A percentile compares a stretch with the other conserved stretches of the same genome.
Conservation (phyloP, 2,797 vertebrate species). For the Anguilla obscura region DNA sequence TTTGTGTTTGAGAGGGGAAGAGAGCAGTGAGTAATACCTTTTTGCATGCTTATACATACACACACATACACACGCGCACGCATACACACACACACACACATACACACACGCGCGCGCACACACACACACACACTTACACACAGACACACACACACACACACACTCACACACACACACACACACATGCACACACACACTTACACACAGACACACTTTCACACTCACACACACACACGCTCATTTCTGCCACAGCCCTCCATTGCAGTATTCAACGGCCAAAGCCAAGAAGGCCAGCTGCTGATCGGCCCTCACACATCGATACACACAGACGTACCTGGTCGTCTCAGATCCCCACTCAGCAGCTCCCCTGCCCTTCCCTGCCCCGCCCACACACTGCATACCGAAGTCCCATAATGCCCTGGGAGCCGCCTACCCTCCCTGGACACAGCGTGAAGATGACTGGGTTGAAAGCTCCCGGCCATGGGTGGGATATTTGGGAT, state of each 20-base stretch:
- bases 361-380: not conserved
- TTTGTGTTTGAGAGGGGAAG: constrained; percentile 20
- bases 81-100: not conserved
- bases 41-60: not conserved
- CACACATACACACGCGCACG: constrained; percentile 21
- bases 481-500: not conserved
- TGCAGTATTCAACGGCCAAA: constrained; percentile 40
- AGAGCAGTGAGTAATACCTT: constrained; percentile 21
- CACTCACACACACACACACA: not conserved
- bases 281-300: constrained; percentile 27
- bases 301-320: not conserved
- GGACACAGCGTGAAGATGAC: not conserved
- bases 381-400: not conserved
- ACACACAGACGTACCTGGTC: not conserved
- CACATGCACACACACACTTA: constrained; percentile 24
- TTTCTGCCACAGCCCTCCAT: constrained; percentile 34
- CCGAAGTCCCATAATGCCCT: not conserved
- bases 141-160: constrained; percentile 25
- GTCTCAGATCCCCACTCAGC: not conserved
- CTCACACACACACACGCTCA: not conserved
- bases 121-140: constrained; percentile 16
- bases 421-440: not conserved
- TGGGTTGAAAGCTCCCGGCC: not conserved
- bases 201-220: constrained; percentile 12
- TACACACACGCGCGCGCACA: not conserved